Conservation (phyloP, 2,888 invertebrate species). For the Tiphia femorata region DNA sequence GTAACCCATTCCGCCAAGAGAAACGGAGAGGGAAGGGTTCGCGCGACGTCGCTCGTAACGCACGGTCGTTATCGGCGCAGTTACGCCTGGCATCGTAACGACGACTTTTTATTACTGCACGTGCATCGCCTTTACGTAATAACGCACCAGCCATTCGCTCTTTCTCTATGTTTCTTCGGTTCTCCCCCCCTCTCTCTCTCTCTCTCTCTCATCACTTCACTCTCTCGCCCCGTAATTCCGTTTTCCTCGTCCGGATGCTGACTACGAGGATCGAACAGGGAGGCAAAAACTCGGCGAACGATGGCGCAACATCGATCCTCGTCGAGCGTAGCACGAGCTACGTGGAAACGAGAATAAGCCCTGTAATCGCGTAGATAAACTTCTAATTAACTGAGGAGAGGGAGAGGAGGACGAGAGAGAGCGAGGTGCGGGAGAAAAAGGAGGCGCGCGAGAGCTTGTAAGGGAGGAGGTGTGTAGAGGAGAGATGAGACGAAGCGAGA, state of each 20-base stretch:
- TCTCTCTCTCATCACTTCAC: not conserved
- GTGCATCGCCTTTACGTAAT: slow-evolving; percentile 25
- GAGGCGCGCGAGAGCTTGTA: not conserved
- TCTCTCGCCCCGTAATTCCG: not conserved
- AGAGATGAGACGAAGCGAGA: not conserved
- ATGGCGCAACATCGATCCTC: not conserved
- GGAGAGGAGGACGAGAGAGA: not conserved
- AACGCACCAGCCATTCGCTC: too few species aligned
- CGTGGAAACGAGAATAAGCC: not conserved
- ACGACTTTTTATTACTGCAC: slow-evolving; percentile 36
- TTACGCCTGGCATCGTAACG: slow-evolving; percentile 35
- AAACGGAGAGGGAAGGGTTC: not conserved
- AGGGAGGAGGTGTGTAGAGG: not conserved
- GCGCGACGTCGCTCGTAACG: slow-evolving; percentile 24
- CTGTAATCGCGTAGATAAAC: slow-evolving; percentile 4
- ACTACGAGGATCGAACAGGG: not conserved
- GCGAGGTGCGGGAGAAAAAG: not conserved
- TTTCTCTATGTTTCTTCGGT: too few species aligned
- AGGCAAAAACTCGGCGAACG: not conserved
- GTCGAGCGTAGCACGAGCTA: not conserved
- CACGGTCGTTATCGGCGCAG: slow-evolving; percentile 30
- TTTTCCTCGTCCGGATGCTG: not conserved
- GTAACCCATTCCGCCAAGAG: too few species aligned
- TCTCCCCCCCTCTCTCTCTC: too few species aligned
- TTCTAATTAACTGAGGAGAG: slow-evolving; percentile 1